phyloP scores from a whole-genome alignment of 2,888 invertebrate species.

The Nyleta sp. region DNA sequence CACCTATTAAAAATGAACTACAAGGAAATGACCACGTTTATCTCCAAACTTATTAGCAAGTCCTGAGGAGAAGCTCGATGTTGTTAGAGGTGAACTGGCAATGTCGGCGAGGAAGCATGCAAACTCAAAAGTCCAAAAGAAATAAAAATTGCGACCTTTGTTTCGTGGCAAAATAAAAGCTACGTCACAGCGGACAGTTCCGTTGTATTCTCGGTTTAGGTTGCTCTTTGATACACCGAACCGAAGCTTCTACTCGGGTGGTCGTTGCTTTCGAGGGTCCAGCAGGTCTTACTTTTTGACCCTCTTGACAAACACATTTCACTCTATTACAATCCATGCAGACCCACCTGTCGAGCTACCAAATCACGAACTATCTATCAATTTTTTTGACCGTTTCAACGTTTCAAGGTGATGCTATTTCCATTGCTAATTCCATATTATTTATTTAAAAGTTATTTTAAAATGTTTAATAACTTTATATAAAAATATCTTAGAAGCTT shows the following conservation, averaged over 20 bases:
- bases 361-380: slow-evolving; percentile 86
- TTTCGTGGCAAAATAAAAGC: slow-evolving; percentile 63
- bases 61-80: slow-evolving; percentile 20
- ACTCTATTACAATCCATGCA: slow-evolving; percentile 88
- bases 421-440: no score
- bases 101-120: slow-evolving; percentile 57
- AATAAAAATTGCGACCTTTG: slow-evolving; percentile 78
- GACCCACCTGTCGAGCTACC: slow-evolving; percentile 89
- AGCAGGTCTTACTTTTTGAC: slow-evolving; percentile 75
- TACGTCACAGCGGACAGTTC: slow-evolving; percentile 66
- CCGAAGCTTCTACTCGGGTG: slow-evolving; percentile 73
- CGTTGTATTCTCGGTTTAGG: slow-evolving; percentile 78
- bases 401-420: no score
- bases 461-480: no score
- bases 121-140: slow-evolving; percentile 68
- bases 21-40: slow-evolving; percentile 51
- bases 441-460: no score
- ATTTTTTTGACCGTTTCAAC: slow-evolving; percentile 15
- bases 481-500: no score
- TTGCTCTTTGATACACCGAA: slow-evolving; percentile 78
- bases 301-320: slow-evolving; percentile 85
- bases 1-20: no score
- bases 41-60: slow-evolving; percentile 14
- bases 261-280: slow-evolving; percentile 71
- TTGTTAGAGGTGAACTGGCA: slow-evolving; percentile 30